phyloP scores from a whole-genome alignment of 2,888 invertebrate species.

The Microctonus brassicae region DNA sequence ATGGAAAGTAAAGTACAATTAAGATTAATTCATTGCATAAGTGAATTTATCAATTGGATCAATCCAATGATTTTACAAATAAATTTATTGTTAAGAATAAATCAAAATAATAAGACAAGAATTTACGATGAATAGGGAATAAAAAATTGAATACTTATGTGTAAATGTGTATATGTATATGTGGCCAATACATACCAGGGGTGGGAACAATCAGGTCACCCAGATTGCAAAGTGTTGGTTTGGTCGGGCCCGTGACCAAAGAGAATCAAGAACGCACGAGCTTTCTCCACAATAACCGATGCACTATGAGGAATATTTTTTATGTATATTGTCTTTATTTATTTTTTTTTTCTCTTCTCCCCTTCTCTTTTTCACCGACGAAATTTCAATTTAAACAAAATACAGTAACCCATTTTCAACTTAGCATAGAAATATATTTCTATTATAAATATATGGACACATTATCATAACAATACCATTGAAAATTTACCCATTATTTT shows the following conservation, averaged over 20 bases:
- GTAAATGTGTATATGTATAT: conserved; percentile 2
- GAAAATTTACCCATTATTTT: background rate
- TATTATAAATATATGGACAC: background rate
- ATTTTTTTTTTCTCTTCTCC: background rate
- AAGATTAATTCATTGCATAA: background rate
- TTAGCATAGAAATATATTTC: background rate
- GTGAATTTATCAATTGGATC: background rate
- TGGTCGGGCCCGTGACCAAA: conserved; percentile 20
- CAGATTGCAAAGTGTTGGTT: conserved; percentile 52
- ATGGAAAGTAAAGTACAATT: background rate
- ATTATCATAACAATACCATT: background rate
- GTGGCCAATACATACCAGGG: conserved; percentile 40
- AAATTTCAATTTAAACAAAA: background rate
- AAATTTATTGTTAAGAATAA: background rate
- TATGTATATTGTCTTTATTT: background rate
- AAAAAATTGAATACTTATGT: background rate
- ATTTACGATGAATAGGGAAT: background rate
- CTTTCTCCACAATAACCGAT: conserved; percentile 31
- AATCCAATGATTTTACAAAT: background rate
- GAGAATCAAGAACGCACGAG: conserved; percentile 33
- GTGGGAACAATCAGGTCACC: conserved; percentile 65
- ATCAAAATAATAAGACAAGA: background rate
- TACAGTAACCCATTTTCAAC: background rate
- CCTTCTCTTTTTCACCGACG: too few species aligned
- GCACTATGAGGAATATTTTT: conserved; percentile 13